Base-by-base conservation (phyloP, 2,888 invertebrate genomes). In the Dromius quadrimaculatus region DNA sequence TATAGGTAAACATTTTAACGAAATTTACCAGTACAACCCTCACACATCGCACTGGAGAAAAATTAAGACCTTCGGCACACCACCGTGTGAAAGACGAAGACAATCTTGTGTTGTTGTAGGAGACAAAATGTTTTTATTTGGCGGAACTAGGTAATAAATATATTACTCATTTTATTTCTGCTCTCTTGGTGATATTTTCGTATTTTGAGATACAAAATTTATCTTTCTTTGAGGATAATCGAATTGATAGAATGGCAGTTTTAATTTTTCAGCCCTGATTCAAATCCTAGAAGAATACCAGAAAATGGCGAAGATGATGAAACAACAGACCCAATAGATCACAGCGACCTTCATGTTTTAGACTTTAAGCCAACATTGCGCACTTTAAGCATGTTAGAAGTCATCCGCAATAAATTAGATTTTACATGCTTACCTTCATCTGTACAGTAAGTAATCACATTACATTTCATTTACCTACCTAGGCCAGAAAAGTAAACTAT, bases 81-180 rank as follows among this genome's bases (percentile, higher is more conserved):
- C 85, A n/a, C 90, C 91, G 0, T 86, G 88, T 77, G 85, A 87
- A 70, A 84, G 92, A 50, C 83, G 93, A 74, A 84, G 93, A 54
- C 96, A 96, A 81, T 93, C 92, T 62, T 94, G 94, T 79, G 86
- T 94, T 77, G 84, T 92, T 47, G 87, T 91, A 76, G 88, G 86
- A 9, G 86, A 90, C 74, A 86, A 88, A 78, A 87, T 95, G 75
- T 95, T 89, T 81, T 83, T 96, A 68, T 97, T 97, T 84, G 96
- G 96, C 50, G 97, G 97, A 38, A 95, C 95, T 66, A 95, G 94
- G 92, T 92, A 82, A 78, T n/a, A n/a, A n/a, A n/a, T n/a, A n/a
- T n/a, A n/a, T n/a, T n/a, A n/a, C n/a, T n/a, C n/a, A n/a, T n/a
- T n/a, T n/a, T n/a, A n/a, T n/a, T n/a, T n/a, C n/a, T n/a, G n/a